Evolutionary conservation across 2,797 vertebrate genomes (phyloP).

Genomic region (Spheniscus humboldti): DNA sequence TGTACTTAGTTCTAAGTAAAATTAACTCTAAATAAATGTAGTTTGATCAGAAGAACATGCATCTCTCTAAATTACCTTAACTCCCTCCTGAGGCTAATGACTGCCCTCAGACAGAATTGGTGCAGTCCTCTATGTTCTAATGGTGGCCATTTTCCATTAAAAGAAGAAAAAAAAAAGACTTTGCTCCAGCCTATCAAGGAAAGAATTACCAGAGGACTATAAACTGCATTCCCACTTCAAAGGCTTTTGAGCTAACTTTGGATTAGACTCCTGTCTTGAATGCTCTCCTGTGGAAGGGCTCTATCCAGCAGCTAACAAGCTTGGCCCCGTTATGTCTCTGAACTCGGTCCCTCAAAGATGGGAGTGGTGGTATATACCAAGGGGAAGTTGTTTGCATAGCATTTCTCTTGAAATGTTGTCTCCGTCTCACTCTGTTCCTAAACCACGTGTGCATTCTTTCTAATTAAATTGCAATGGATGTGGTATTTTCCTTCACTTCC

Average conservation of each 20-base stretch:
- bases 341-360: not conserved
- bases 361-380: not conserved
- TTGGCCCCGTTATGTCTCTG: not conserved
- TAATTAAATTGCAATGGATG: not conserved
- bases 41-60: not conserved
- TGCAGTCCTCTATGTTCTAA: not conserved
- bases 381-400: not conserved
- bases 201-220: not conserved
- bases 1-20: not conserved
- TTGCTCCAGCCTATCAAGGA: not conserved
- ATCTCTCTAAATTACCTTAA: not conserved
- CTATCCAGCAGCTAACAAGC: not conserved
- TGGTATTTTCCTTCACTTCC: not conserved
- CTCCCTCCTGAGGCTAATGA: not conserved
- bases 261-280: not conserved
- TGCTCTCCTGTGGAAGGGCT: not conserved
- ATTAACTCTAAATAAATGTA: not conserved
- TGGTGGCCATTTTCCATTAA: not conserved
- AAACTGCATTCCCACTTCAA: not conserved
- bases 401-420: not conserved
- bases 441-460: not conserved
- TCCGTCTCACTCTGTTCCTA: not conserved
- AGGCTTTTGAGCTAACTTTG: not conserved
- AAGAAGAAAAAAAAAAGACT: not conserved
- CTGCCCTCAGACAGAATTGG: not conserved